phyloP scores from a whole-genome alignment of 2,888 invertebrate genomes.

The Lasioglossum villosulum region DNA sequence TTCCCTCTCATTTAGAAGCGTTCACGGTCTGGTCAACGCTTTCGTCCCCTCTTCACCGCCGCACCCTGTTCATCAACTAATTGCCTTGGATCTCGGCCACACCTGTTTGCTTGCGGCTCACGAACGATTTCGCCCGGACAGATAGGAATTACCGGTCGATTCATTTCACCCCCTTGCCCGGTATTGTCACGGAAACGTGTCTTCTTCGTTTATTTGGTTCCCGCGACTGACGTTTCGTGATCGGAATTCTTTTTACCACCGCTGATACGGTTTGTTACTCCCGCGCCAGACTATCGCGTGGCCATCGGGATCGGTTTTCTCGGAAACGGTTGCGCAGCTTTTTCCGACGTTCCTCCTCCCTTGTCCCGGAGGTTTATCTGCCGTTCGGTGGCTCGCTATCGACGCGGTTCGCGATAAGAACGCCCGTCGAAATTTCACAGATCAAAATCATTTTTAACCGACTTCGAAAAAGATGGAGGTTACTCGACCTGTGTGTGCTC shows the following conservation, averaged over 20 bases:
- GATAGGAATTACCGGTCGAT: slow-evolving; percentile 34
- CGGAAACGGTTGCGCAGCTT: not conserved
- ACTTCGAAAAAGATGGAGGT: too few relatives aligned
- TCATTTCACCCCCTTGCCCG: not conserved
- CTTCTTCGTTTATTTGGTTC: slow-evolving; percentile 22
- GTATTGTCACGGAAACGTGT: slow-evolving; percentile 29
- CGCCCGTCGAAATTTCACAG: too few relatives aligned
- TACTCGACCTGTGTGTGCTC: too few relatives aligned
- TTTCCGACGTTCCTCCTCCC: not conserved
- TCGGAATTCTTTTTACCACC: not conserved
- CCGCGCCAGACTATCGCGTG: not conserved
- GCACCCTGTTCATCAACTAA: slow-evolving; percentile 81
- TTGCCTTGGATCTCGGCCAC: slow-evolving; percentile 70
- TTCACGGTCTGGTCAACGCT: slow-evolving; percentile 26
- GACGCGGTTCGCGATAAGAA: not conserved
- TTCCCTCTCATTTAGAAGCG: slow-evolving; percentile 42
- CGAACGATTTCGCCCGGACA: slow-evolving; percentile 33
- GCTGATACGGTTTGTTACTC: not conserved
- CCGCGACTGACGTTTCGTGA: slow-evolving; percentile 3
- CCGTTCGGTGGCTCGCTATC: not conserved
- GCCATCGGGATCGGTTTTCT: not conserved
- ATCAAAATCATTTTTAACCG: too few relatives aligned
- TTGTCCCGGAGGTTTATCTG: not conserved
- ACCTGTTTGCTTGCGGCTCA: slow-evolving; percentile 54
- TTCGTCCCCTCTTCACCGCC: slow-evolving; percentile 66